Evolutionary conservation across 2,797 vertebrate species (phyloP), one percentile per base, ranked within the genome.

Genomic region (Sphenopsis melanotis): DNA sequence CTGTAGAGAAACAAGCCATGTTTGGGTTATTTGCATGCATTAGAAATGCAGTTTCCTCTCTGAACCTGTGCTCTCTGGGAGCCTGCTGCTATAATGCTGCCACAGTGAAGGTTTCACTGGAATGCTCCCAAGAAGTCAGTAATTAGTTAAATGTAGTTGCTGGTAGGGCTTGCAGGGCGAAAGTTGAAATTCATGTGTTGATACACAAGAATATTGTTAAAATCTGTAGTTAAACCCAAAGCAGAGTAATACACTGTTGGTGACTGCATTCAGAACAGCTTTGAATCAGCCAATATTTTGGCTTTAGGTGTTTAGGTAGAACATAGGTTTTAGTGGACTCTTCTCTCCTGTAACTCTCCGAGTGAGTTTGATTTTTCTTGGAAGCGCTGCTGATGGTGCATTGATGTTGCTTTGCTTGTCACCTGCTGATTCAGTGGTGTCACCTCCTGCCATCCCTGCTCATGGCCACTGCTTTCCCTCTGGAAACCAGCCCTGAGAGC

Each of bases 381-480:
- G 27, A 64, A 77, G 47, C 8, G 0, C 41, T 36, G 44, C 47
- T 79, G 83, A 13, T 34, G 34, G 32, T 6, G 17, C 0, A 0
- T 9, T 20, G 52, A 27, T 55, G 27, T 3, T 60, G 52, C 63
- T 71, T 68, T 78, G 53, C 63, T 52, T 64, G 57, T 46, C 61
- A 27, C 30, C 65, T 88, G 61, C 89, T 88, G 91, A 68, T 53
- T 64, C 74, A 83, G 36, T 1, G 6, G 2, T 60, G 36, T 56
- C 52, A 20, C 70, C 66, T 89, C 63, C 90, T 92, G 77, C 63
- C 1, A 0, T 26, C 77, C 34, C 53, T 72, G 3, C 39, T 65
- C 12, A 1, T 29, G 72, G 41, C 57, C 65, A 4, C 80, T 79
- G 27, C 5, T 18, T 66, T 82, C 53, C 63, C 49, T 84, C 70